Evolutionary conservation across 2,113 vertebrate species (phyloP), one percentile per base, ranked within the genome.

Genomic region (Dendropsophus ebraccatus): DNA sequence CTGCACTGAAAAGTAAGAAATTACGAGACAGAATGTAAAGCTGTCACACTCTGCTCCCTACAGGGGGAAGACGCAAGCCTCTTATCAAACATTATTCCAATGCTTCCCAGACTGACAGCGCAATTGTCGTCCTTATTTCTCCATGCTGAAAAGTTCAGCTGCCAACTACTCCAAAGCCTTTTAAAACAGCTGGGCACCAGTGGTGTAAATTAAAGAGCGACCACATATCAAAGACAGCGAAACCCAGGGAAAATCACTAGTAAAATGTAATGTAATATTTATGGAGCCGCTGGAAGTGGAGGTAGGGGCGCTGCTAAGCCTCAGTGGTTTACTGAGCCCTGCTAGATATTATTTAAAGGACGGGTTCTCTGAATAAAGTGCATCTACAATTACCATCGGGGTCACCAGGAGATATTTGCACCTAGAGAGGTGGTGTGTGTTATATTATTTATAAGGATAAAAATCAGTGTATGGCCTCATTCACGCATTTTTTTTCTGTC

Each of bases 181-280:
- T 73, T n/a, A 73, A 58, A 73, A 54, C 45, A 49, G 79, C 58
- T 49, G 23, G 45, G 79, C 23, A 19, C 81, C 49, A 35, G 67
- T 54, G 50, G 32, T 17, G 81, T 56, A 54, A 73, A 83, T 54
- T n/a, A 37, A 52, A 56, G 25, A 25, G 35, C 49, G 10, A 50
- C 30, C 67, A 73, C 21, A 73, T 83, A 83, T 73, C 67, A 83
- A 72, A 83, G 65, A 16, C 12, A 4, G 49, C 54, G 28, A 83
- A 60, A 41, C 54, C 30, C 16, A 11, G n/a, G 23, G 58, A 67
- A 45, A 49, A 25, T 49, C 41, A 58, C 35, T 7, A n/a, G 74
- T 32, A 77, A 30, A 28, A 54, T 32, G 21, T 14, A 60, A 79
- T 76, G n/a, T 9, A 80, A 80, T 81, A 81, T 81, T 83, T 56